Evolutionary conservation across 2,113 vertebrate genomes (phyloP).

Genomic region (Melierax canorus): DNA sequence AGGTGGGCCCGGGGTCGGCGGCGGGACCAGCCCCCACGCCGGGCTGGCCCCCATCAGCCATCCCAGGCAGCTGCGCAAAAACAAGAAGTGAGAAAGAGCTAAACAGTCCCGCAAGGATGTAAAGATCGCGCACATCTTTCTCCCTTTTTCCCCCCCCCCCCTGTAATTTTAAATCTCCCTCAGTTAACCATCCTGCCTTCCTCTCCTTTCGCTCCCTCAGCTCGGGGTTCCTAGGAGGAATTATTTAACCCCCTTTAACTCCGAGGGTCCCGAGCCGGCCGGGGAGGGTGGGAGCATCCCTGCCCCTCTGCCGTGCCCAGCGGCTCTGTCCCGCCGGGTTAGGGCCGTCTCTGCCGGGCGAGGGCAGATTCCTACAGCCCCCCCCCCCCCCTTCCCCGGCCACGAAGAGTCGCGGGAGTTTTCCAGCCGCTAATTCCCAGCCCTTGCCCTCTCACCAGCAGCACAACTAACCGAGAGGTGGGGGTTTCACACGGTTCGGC

Average conservation of each 20-base stretch:
- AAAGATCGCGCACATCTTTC: neutral
- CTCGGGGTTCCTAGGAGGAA: neutral
- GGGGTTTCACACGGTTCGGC: neutral
- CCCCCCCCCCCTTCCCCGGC: neutral
- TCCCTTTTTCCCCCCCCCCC: fast-evolving
- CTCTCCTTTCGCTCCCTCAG: neutral
- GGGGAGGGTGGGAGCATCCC: neutral
- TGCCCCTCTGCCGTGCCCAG: neutral
- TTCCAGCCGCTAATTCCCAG: neutral
- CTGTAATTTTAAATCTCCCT: neutral
- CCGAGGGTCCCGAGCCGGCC: neutral
- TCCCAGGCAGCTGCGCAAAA: neutral
- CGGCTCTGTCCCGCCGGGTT: neutral
- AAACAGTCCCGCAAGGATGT: neutral
- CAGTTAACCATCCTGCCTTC: neutral
- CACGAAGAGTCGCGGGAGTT: neutral
- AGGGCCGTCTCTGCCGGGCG: neutral
- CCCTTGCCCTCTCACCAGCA: neutral
- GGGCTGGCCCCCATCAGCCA: neutral
- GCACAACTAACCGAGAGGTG: neutral
- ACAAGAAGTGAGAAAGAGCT: neutral
- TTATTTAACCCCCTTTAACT: neutral
- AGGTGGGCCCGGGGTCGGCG: no score
- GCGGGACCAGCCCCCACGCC: neutral
- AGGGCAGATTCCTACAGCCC: neutral